Evolutionary conservation across 1,140 invertebrate species (phyloP).

Genomic region (Cotesia chilonis): DNA sequence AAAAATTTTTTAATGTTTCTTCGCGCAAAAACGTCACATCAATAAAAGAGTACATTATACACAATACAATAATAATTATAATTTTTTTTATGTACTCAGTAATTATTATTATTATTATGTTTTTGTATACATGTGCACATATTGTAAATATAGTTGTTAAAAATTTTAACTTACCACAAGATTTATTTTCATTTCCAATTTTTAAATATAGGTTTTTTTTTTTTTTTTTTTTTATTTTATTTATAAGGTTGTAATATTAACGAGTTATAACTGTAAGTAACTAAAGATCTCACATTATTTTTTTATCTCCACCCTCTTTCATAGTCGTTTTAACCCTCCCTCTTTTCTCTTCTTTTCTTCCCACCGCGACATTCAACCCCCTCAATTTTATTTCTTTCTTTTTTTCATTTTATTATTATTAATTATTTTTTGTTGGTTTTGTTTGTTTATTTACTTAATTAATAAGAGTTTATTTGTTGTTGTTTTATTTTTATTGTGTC

Average conservation of each 20-base stretch:
- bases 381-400: conserved; percentile 57
- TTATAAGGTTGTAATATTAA: conserved; percentile 21
- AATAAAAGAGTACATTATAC: background rate
- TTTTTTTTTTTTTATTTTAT: background rate
- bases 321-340: conserved; percentile 39
- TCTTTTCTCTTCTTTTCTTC: conserved; percentile 33
- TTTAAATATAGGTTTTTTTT: conserved; percentile 19
- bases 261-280: conserved; percentile 47
- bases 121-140: conserved; percentile 13
- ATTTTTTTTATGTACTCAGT: background rate
- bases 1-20: conserved; percentile 9
- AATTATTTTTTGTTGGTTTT: conserved; percentile 54
- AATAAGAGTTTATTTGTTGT: conserved; percentile 60
- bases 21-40: conserved; percentile 11
- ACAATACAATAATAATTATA: conserved; percentile 4
- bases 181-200: conserved; percentile 25
- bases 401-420: conserved; percentile 61
- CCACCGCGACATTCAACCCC: conserved; percentile 46
- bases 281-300: conserved; percentile 55
- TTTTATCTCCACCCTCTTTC: conserved; percentile 47
- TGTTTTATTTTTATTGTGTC: conserved; percentile 54
- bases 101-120: conserved; percentile 1
- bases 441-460: conserved; percentile 65
- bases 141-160: background rate
- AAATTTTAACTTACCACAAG: conserved; percentile 13